Conservation (phyloP, 2,797 vertebrate species). For the Gymnoscopelus microlampas region DNA sequence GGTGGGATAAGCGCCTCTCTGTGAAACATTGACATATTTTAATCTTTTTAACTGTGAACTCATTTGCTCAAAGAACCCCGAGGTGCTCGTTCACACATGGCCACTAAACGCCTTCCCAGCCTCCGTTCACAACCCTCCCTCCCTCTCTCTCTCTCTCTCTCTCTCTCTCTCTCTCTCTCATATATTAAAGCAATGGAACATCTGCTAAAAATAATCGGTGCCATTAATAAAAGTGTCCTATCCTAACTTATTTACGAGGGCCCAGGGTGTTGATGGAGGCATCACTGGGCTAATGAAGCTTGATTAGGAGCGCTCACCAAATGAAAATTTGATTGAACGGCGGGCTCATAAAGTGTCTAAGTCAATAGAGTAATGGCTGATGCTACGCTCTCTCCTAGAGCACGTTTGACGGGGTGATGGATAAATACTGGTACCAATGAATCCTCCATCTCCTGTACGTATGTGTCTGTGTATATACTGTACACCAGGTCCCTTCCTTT, state of each 20-base stretch:
- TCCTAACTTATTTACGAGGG: slow-evolving; percentile 72
- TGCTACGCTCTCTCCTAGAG: slow-evolving; percentile 3
- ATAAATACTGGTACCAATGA: too few species aligned
- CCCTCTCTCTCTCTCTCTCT: slow-evolving; percentile 18
- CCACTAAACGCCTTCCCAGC: slow-evolving; percentile 35
- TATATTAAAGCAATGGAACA: slow-evolving; percentile 60
- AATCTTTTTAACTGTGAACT: slow-evolving; percentile 16
- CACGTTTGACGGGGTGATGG: too few species aligned
- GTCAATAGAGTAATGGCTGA: slow-evolving; percentile 53
- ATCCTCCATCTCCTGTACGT: too few species aligned
- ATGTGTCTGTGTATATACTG: too few species aligned
- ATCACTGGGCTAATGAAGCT: slow-evolving; percentile 72
- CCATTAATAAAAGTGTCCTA: slow-evolving; percentile 73
- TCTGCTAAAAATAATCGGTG: slow-evolving; percentile 73
- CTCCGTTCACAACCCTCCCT: slow-evolving; percentile 40
- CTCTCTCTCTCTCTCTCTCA: background rate
- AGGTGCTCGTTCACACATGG: background rate
- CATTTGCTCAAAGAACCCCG: slow-evolving; percentile 17
- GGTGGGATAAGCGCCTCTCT: slow-evolving; percentile 20
- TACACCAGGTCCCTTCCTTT: too few species aligned
- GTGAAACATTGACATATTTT: background rate
- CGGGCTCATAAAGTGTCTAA: slow-evolving; percentile 58
- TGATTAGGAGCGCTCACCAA: slow-evolving; percentile 71
- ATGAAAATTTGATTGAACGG: slow-evolving; percentile 68
- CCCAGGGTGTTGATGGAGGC: slow-evolving; percentile 68